Conservation (phyloP, 2,797 vertebrate genomes). For the Coracias cyanogaster region DNA sequence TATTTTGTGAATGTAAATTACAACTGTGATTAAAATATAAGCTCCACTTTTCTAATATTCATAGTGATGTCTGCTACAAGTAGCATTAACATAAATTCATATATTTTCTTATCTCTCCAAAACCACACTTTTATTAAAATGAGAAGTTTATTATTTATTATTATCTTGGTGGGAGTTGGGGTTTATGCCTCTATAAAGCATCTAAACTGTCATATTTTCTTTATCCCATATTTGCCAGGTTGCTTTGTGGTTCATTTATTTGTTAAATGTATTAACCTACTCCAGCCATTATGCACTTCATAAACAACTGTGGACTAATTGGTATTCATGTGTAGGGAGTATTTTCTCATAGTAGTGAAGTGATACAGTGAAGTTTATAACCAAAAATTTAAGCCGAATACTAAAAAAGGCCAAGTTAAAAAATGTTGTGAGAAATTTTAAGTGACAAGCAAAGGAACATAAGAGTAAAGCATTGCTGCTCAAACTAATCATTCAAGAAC, state of each 20-base stretch:
- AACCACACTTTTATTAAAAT: conserved; percentile 59
- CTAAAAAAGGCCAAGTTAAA: background rate
- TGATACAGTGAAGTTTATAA: background rate
- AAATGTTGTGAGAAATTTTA: background rate
- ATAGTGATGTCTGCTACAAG: conserved; percentile 20
- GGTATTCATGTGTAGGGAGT: conserved; percentile 20
- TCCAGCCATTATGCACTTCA: conserved; percentile 28
- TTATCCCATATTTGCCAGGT: conserved; percentile 47
- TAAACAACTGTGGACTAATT: conserved; percentile 43
- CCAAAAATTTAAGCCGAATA: conserved; percentile 5
- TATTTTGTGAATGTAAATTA: conserved; percentile 56
- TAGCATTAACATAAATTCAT: conserved; percentile 57
- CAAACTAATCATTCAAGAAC: conserved; percentile 10
- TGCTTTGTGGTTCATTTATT: conserved; percentile 39
- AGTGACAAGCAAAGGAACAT: background rate
- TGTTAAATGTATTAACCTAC: conserved; percentile 46
- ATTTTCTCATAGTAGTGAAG: conserved; percentile 1
- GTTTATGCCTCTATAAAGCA: conserved; percentile 40
- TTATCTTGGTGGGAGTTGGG: conserved; percentile 20
- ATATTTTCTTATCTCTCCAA: conserved; percentile 58
- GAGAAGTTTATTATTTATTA: conserved; percentile 53
- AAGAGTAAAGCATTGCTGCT: background rate
- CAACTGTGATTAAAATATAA: conserved; percentile 58
- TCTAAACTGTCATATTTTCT: conserved; percentile 32
- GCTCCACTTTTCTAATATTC: conserved; percentile 44